These are phyloP conservation scores for Emydura subglobosa DNA, from an alignment of 2,113 vertebrate species.

Conservation along the genomic window DNA sequence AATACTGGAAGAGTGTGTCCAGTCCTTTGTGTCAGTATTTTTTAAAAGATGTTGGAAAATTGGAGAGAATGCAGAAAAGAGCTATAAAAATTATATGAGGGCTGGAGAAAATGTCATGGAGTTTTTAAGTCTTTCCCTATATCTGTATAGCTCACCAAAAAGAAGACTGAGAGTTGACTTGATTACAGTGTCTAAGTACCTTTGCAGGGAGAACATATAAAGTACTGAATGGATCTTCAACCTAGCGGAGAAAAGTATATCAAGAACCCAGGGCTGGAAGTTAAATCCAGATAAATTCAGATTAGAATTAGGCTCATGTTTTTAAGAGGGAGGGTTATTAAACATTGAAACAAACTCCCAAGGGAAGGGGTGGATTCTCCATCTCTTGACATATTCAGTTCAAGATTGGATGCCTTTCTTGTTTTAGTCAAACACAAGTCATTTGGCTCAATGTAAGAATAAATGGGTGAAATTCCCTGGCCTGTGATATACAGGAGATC, in stretches of 20 bases:
- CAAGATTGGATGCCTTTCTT: not conserved
- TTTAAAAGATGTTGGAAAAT: not conserved
- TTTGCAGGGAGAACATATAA: not conserved
- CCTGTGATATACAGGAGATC: not conserved
- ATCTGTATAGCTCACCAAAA: not conserved
- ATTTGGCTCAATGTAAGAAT: not conserved
- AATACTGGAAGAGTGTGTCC: not conserved
- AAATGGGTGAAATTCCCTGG: not conserved
- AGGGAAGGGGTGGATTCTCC: not conserved
- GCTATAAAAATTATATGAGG: not conserved
- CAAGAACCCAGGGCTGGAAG: conserved; percentile 1
- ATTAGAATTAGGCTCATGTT: not conserved
- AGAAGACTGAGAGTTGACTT: not conserved
- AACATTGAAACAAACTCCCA: not conserved
- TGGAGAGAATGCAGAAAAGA: not conserved
- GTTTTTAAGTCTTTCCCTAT: no score
- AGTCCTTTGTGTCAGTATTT: not conserved
- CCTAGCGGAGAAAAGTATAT: not conserved
- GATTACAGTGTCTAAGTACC: not conserved
- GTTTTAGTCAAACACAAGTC: not conserved
- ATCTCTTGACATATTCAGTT: not conserved
- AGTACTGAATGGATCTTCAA: not conserved
- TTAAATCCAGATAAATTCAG: conserved; percentile 7
- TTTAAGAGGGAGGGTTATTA: not conserved
- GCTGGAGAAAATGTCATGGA: not conserved